A percentile compares a stretch with the other conserved stretches of the same genome.
Conservation (phyloP, 2,113 vertebrate genomes). For the Leiothrix lutea region DNA sequence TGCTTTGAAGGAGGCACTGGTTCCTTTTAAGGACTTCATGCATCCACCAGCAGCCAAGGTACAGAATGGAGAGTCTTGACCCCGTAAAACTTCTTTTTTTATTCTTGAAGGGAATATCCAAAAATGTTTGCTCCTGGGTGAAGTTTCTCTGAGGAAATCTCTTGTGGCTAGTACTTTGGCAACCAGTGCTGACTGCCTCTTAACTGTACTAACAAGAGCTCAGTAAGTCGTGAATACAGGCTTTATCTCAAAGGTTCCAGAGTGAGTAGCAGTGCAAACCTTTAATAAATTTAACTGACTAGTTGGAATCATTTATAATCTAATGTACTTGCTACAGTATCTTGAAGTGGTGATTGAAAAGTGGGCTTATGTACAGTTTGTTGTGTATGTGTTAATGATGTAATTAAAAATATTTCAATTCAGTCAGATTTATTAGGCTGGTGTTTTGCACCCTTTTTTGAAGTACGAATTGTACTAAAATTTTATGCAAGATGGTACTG, state of each 20-base stretch:
- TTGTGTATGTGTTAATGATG: conserved; percentile 87
- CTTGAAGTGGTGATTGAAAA: conserved; percentile 79
- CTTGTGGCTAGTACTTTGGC: conserved; percentile 71
- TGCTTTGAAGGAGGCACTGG: conserved; percentile 94
- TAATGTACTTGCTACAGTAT: conserved; percentile 75
- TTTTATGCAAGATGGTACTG: conserved; percentile 97
- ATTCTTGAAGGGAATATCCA: conserved; percentile 62
- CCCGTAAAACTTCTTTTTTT: conserved; percentile 23
- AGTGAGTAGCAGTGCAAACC: conserved; percentile 66
- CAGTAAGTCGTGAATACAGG: conserved; percentile 56
- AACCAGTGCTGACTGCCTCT: conserved; percentile 66
- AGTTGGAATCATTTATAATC: conserved; percentile 73
- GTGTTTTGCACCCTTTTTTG: conserved; percentile 85
- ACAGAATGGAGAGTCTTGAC: conserved; percentile 98
- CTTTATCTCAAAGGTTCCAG: conserved; percentile 61
- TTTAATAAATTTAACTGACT: conserved; percentile 71
- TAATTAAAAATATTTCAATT: conserved; percentile 81
- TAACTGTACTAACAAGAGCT: conserved; percentile 71
- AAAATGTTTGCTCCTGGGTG: conserved; percentile 57
- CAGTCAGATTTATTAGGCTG: conserved; percentile 81
- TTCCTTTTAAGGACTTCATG: conserved; percentile 99
- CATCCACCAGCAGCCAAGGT: conserved; percentile 92
- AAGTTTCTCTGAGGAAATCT: conserved; percentile 66
- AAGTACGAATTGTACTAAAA: conserved; percentile 84
- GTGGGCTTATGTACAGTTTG: conserved; percentile 88